Percentiles rank a stretch among this genome's conserved stretches.
These are phyloP conservation scores for Coronaproctus castanopsis DNA, from an alignment of 2,888 invertebrate species.

Conservation along the genomic window DNA sequence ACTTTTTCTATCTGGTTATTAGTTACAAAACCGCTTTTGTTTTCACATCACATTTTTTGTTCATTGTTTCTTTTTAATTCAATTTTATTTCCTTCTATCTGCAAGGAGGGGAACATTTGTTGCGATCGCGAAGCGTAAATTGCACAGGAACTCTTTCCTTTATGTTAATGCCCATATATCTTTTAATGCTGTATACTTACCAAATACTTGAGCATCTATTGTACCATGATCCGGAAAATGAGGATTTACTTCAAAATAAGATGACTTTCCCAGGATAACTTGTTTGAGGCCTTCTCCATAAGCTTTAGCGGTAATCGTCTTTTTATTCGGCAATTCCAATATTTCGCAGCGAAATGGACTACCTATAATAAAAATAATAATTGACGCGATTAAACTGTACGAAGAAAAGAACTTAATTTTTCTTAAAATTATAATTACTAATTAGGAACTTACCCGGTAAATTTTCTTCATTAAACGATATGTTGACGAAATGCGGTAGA, in stretches of 20 bases:
- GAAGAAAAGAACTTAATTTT: not conserved
- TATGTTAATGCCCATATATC: no score
- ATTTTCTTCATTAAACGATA: constrained; percentile 80
- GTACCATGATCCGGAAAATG: constrained; percentile 24
- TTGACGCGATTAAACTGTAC: not conserved
- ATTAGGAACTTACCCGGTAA: constrained; percentile 36
- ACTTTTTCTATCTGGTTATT: no score
- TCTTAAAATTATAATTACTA: not conserved
- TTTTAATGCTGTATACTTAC: constrained; percentile 26
- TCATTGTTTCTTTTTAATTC: no score
- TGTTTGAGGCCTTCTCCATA: constrained; percentile 22
- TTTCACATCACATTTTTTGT: no score
- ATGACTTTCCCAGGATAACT: constrained; percentile 28
- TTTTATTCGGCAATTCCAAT: constrained; percentile 28
- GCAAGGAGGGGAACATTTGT: no score
- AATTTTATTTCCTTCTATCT: no score
- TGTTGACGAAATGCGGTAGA: constrained; percentile 75
- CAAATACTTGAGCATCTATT: constrained; percentile 30
- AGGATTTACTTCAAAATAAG: constrained; percentile 29
- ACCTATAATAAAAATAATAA: constrained; percentile 29
- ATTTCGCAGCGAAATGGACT: constrained; percentile 73
- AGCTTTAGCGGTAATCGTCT: constrained; percentile 22
- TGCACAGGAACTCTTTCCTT: no score
- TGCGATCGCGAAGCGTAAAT: no score
- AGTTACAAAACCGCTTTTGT: no score